Conservation (phyloP, 2,113 vertebrate species). For the Cephalopholis sonnerati region DNA sequence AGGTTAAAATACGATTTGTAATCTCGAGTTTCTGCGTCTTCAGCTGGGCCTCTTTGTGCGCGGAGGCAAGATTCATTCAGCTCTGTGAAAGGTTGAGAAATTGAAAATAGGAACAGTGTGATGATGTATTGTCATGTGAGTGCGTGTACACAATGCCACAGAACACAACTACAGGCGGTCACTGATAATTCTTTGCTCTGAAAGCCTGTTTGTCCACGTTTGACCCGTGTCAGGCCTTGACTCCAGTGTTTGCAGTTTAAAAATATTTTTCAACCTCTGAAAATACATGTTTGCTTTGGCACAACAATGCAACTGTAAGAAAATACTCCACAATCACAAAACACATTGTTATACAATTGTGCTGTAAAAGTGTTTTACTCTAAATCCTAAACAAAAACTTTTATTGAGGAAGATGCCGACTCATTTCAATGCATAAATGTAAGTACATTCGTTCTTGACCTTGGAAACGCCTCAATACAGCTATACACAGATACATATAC, state of each 20-base stretch:
- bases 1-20: slow-evolving; percentile 51
- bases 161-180: slow-evolving; percentile 28
- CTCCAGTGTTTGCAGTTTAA: slow-evolving; percentile 28
- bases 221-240: slow-evolving; percentile 41
- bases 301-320: slow-evolving; percentile 17
- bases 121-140: slow-evolving; percentile 5
- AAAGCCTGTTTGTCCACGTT: slow-evolving; percentile 27
- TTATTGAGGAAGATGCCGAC: neutral
- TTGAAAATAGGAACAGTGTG: slow-evolving; percentile 47
- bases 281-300: slow-evolving; percentile 17
- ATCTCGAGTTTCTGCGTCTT: slow-evolving; percentile 39
- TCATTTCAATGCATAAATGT: neutral
- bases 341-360: neutral
- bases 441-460: too few relatives aligned
- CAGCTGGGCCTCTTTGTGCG: slow-evolving; percentile 37
- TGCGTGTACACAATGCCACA: slow-evolving; percentile 18
- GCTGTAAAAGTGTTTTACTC: too few relatives aligned
- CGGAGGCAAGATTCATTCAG: slow-evolving; percentile 36
- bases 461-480: too few relatives aligned
- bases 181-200: slow-evolving; percentile 7
- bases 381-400: too few relatives aligned
- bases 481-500: too few relatives aligned
- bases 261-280: slow-evolving; percentile 28
- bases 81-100: slow-evolving; percentile 60
- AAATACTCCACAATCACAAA: neutral